A percentile compares a stretch with the other conserved stretches of the same genome.
Evolutionary conservation across 2,113 vertebrate genomes (phyloP).

Genomic region (Camelus bactrianus): DNA sequence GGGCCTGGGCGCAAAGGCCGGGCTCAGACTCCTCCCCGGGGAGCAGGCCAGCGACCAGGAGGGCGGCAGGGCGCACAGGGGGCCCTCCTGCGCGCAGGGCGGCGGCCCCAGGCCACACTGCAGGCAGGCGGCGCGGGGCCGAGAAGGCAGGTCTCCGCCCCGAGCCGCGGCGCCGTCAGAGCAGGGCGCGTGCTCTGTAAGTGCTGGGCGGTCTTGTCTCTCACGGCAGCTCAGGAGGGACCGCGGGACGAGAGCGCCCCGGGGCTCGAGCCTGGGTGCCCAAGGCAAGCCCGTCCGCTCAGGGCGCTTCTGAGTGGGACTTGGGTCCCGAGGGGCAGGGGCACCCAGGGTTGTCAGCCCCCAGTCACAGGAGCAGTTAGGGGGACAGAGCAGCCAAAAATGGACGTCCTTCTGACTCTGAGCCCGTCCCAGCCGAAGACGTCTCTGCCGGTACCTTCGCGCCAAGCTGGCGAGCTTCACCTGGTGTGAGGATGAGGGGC

Average conservation of each 20-base stretch:
- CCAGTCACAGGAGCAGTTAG: accelerated
- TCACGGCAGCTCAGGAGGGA: too few relatives aligned
- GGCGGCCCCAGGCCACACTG: neutral
- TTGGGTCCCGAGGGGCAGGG: neutral
- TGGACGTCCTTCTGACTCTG: too few relatives aligned
- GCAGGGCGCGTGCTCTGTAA: accelerated
- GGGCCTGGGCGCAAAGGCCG: neutral
- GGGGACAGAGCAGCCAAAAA: neutral
- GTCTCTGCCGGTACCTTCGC: accelerated
- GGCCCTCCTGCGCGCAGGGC: neutral
- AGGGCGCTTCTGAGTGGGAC: accelerated
- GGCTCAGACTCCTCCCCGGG: accelerated
- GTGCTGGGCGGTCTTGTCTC: accelerated
- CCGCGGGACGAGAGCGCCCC: accelerated
- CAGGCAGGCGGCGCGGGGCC: accelerated
- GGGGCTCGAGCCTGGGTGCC: neutral
- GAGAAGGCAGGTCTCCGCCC: accelerated
- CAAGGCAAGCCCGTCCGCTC: neutral
- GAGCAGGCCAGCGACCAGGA: neutral
- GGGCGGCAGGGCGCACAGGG: accelerated
- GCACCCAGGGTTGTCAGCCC: accelerated
- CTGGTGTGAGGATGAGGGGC: accelerated
- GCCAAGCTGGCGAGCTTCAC: accelerated
- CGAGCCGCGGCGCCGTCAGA: accelerated
- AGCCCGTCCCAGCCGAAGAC: neutral